Percentiles rank a stretch among this genome's conserved stretches.
These are phyloP conservation scores for Smithornis capensis DNA, from an alignment of 2,113 vertebrate species.

Conservation along the genomic window DNA sequence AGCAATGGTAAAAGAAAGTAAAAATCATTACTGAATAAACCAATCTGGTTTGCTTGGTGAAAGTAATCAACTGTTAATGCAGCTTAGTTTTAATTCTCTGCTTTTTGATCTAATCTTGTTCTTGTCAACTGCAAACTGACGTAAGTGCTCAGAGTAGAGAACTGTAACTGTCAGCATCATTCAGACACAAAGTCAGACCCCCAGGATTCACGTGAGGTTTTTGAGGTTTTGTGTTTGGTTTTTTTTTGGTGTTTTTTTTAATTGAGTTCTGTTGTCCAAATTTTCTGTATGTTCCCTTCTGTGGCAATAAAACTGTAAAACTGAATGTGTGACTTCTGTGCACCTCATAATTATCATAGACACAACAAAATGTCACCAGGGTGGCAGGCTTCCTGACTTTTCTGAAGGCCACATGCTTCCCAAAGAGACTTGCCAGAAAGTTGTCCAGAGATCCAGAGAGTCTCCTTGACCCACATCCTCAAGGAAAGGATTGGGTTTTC, in stretches of 20 bases:
- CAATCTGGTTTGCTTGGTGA: neutral
- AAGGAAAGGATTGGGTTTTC: neutral
- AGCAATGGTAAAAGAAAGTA: neutral
- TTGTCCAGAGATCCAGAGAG: neutral
- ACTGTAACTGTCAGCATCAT: neutral
- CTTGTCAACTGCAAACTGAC: neutral
- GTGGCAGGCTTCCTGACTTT: neutral
- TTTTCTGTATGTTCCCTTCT: neutral
- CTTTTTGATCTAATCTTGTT: neutral
- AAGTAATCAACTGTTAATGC: neutral
- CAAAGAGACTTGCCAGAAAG: neutral
- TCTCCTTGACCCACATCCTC: rapidly evolving
- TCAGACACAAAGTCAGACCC: neutral
- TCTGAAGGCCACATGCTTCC: rapidly evolving
- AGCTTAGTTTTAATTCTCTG: constrained; percentile 1
- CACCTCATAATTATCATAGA: rapidly evolving
- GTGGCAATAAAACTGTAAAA: neutral
- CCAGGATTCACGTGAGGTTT: neutral
- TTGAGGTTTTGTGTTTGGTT: neutral
- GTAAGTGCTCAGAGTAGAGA: neutral
- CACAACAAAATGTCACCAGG: neutral
- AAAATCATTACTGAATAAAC: constrained; percentile 1
- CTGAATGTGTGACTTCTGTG: rapidly evolving
- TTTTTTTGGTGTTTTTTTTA: neutral
- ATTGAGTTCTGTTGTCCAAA: neutral